Evolutionary conservation across 2,797 vertebrate genomes (phyloP).

Genomic region (Schizopygopsis pylzovi): DNA sequence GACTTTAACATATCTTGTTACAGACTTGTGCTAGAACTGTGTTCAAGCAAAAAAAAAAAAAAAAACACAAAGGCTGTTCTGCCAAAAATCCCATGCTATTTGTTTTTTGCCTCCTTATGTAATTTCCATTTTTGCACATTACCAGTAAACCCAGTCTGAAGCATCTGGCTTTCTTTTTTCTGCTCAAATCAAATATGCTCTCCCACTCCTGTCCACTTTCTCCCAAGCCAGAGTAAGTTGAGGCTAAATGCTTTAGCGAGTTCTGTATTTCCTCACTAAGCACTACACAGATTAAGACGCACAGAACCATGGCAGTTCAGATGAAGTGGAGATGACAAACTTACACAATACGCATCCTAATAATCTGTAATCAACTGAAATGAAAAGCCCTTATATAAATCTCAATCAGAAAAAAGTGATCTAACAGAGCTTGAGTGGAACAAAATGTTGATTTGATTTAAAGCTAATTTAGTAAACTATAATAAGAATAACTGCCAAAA

Average conservation of each 20-base stretch:
- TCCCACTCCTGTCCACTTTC: constrained; percentile 12
- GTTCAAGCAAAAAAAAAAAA: not conserved
- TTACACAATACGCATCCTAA: not conserved
- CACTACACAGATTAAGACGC: not conserved
- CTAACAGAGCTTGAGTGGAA: not conserved
- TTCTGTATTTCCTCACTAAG: not conserved
- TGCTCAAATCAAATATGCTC: constrained; percentile 36
- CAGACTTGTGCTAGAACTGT: constrained; percentile 6
- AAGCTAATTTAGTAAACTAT: not conserved
- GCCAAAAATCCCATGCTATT: constrained; percentile 34
- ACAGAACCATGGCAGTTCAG: not conserved
- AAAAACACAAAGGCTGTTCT: constrained; percentile 20
- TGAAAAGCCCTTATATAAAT: not conserved
- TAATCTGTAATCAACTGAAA: not conserved
- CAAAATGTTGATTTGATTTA: not conserved
- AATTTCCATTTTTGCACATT: constrained; percentile 29
- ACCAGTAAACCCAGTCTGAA: constrained; percentile 23
- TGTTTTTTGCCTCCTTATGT: constrained; percentile 24
- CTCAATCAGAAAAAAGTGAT: not conserved
- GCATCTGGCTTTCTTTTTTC: constrained; percentile 16
- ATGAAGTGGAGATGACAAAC: not conserved
- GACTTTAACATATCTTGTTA: constrained; percentile 18
- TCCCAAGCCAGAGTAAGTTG: constrained; percentile 18
- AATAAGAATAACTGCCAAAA: not conserved
- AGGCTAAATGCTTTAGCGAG: not conserved